Base-by-base conservation (phyloP, 2,888 invertebrate species). In the Aproaerema taeniolella region DNA sequence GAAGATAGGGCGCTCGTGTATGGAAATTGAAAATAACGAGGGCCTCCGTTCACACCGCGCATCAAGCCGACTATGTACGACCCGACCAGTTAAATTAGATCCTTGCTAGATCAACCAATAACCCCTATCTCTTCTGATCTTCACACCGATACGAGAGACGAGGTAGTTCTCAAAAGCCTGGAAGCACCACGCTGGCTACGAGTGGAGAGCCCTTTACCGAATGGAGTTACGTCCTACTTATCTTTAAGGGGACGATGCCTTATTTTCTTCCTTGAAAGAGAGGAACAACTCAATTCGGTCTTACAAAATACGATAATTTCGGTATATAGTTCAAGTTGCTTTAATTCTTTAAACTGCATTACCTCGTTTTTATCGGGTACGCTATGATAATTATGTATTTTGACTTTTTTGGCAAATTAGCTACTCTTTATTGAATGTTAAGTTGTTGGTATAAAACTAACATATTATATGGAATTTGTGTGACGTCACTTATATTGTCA, bases 11-110 rank as follows among this genome's bases (percentile, higher is more conserved):
- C 67, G 79, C 70, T 76, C 74, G 77, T 77, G 80, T 81, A 81
- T 81, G 82, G 81, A 85, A 85, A 86, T 86, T 83, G 83, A 83
- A 85, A 86, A 85, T 86, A 85, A 85, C 81, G 85, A 85, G 81
- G 70, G 67, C 73, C 73, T 67, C 70, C 73, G 79, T 81, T 82
- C 82, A 74, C 77, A 77, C 74, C 71, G 74, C 74, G 78, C 79
- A 69, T 72, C 76, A 74, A 72, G 75, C 77, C 73, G 74, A 69
- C 75, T 79, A 68, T 67, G 61, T 68, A 64, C 61, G 58, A 58
- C 53, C 54, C 66, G 57, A 64, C 83, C 82, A 80, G 61, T 63
- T 50, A 58, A 66, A 62, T 69, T 64, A 58, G 82, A 80, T 61
- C 81, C 50, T 47, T 66, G 59, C 51, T 63, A 55, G 60, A 64